A percentile compares a stretch with the other conserved stretches of the same genome.
Conservation (phyloP, 1,140 invertebrate species). For the Drosophila dunni region DNA sequence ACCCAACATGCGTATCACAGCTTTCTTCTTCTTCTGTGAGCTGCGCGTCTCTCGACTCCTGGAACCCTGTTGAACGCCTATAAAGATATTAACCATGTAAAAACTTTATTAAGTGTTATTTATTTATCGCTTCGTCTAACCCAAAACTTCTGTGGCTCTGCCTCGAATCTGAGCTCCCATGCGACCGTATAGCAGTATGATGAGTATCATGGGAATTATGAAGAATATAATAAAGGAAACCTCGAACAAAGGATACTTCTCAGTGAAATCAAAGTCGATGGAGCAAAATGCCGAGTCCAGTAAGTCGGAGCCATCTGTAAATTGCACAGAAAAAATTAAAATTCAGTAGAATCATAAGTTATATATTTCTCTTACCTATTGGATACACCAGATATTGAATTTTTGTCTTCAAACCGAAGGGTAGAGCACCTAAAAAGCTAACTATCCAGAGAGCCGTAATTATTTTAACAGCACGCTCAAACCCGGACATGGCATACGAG, state of each 20-base stretch:
- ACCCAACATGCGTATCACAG: slow-evolving; percentile 94
- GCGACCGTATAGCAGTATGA: slow-evolving; percentile 90
- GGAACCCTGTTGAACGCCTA: slow-evolving; percentile 86
- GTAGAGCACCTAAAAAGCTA: slow-evolving; percentile 90
- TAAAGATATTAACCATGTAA: neutral
- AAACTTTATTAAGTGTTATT: neutral
- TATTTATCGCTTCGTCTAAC: slow-evolving; percentile 26
- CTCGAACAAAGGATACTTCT: slow-evolving; percentile 90
- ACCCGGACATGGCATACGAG: slow-evolving; percentile 91
- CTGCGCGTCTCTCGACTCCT: slow-evolving; percentile 88
- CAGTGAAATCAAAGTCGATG: slow-evolving; percentile 87
- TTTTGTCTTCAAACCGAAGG: slow-evolving; percentile 90
- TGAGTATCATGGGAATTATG: slow-evolving; percentile 91
- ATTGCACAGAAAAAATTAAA: neutral
- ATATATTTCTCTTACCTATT: slow-evolving; percentile 85
- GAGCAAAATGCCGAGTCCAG: slow-evolving; percentile 91
- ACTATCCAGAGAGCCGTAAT: slow-evolving; percentile 92
- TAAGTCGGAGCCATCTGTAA: slow-evolving; percentile 84
- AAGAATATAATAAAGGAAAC: slow-evolving; percentile 94
- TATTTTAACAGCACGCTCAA: slow-evolving; percentile 92
- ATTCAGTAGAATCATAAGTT: neutral
- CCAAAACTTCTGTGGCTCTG: slow-evolving; percentile 85
- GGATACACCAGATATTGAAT: slow-evolving; percentile 91
- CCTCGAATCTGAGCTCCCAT: slow-evolving; percentile 90
- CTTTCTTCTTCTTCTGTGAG: slow-evolving; percentile 89